Evolutionary conservation across 2,888 invertebrate species (phyloP).

Genomic region (Byasa hedistus): DNA sequence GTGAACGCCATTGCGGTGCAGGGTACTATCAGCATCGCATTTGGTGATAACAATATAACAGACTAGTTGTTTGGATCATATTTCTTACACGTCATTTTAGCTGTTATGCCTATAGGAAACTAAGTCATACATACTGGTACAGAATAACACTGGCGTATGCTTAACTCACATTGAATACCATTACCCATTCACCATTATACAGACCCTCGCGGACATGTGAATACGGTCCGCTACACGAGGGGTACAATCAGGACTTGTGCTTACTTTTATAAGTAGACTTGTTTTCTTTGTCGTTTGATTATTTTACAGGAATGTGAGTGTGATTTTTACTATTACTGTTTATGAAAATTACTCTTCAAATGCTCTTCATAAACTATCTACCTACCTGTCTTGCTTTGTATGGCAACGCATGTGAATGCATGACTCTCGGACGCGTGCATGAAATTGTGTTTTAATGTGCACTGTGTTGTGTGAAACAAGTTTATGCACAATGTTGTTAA

Average conservation of each 20-base stretch:
- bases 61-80: constrained; percentile 43
- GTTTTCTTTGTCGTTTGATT: background rate
- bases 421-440: constrained; percentile 26
- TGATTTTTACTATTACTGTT: constrained; percentile 9
- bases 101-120: constrained; percentile 68
- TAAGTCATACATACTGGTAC: constrained; percentile 72
- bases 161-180: constrained; percentile 75
- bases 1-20: constrained; percentile 53
- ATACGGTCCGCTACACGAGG: constrained; percentile 67
- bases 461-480: constrained; percentile 20
- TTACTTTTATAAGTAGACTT: constrained; percentile 5
- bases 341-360: constrained; percentile 7
- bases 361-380: constrained; percentile 16
- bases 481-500: constrained; percentile 12
- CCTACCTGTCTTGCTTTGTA: constrained; percentile 30
- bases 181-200: constrained; percentile 73
- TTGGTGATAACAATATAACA: constrained; percentile 36
- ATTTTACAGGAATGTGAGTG: constrained; percentile 15
- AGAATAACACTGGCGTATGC: constrained; percentile 74
- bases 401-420: constrained; percentile 32
- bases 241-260: constrained; percentile 40
- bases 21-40: constrained; percentile 44
- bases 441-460: constrained; percentile 16
- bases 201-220: constrained; percentile 66
- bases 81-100: constrained; percentile 63